Evolutionary conservation across 1,140 invertebrate species (phyloP).

Genomic region (Panulirus ornatus): DNA sequence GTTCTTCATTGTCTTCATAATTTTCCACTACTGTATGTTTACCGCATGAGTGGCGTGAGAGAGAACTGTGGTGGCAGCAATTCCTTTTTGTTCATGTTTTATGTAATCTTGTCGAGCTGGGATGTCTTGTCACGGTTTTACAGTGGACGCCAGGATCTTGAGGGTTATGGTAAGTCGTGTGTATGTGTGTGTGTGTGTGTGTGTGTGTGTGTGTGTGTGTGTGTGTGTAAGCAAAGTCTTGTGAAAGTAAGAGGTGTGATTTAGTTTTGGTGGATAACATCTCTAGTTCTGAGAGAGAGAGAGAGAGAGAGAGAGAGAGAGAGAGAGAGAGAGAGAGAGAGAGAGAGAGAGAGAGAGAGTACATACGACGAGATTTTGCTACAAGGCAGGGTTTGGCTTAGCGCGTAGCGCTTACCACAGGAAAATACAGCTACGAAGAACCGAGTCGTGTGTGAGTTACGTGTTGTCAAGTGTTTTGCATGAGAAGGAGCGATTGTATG

Average conservation of each 20-base stretch:
- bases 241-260: conserved; percentile 2
- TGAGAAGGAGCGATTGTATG: too few species aligned
- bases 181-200: not conserved
- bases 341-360: conserved; percentile 1
- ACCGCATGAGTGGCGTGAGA: not conserved
- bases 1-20: not conserved
- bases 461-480: too few species aligned
- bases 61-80: not conserved
- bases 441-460: not conserved
- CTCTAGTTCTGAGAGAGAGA: not conserved
- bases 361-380: not conserved
- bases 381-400: too few species aligned
- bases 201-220: not conserved
- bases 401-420: too few species aligned
- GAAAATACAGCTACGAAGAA: too few species aligned
- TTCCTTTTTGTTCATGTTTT: too few species aligned
- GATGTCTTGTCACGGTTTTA: too few species aligned
- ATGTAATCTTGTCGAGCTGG: too few species aligned
- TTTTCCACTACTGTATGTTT: not conserved
- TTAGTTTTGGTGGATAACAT: not conserved
- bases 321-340: not conserved
- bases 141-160: too few species aligned
- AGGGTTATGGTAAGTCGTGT: not conserved
- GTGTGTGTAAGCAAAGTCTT: not conserved
- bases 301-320: conserved; percentile 23